Conservation (phyloP, 2,888 invertebrate genomes). For the Phengaris alcon region DNA sequence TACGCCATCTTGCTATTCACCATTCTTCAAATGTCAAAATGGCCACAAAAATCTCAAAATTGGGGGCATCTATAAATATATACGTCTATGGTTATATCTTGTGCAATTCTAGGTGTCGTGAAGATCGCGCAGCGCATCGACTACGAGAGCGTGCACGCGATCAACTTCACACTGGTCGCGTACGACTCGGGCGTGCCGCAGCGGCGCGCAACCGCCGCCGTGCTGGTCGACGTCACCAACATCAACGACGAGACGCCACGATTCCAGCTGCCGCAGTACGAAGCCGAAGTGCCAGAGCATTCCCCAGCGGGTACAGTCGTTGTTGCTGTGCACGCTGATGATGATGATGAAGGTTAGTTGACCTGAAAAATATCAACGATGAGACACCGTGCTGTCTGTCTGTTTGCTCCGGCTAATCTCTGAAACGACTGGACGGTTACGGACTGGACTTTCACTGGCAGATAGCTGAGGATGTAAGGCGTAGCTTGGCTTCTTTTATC, state of each 20-base stretch:
- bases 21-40: too few species aligned
- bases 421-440: too few species aligned
- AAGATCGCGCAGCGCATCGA: slow-evolving; percentile 88
- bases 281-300: slow-evolving; percentile 87
- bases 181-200: slow-evolving; percentile 93
- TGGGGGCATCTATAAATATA: background rate
- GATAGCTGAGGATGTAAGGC: too few species aligned
- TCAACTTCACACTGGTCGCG: slow-evolving; percentile 89
- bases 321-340: slow-evolving; percentile 85
- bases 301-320: slow-evolving; percentile 85
- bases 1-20: too few species aligned
- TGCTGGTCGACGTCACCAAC: slow-evolving; percentile 88
- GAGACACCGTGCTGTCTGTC: too few species aligned
- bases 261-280: slow-evolving; percentile 84
- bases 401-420: too few species aligned
- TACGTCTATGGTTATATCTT: background rate
- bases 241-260: slow-evolving; percentile 93
- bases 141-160: slow-evolving; percentile 86
- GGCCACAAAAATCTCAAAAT: too few species aligned
- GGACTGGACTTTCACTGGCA: too few species aligned
- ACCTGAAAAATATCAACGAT: background rate
- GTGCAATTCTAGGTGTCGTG: slow-evolving; percentile 81
- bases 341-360: slow-evolving; percentile 85
- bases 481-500: too few species aligned
- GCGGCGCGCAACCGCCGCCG: slow-evolving; percentile 86